A percentile compares a stretch with the other conserved stretches of the same genome.
Evolutionary conservation across 2,797 vertebrate genomes (phyloP).

Genomic region (Gymnocypris eckloni): DNA sequence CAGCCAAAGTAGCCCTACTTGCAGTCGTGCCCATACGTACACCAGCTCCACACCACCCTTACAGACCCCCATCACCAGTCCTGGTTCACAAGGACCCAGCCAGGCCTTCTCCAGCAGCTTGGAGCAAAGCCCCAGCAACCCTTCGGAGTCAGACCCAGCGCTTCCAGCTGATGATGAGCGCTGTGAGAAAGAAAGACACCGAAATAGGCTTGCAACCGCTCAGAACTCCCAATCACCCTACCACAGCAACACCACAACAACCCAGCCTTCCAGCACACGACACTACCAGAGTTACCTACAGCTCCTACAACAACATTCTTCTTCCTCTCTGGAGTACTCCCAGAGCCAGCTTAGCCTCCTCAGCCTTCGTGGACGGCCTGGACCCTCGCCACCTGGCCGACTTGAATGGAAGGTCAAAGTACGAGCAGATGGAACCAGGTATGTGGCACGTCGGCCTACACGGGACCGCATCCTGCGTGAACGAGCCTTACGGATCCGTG

Average conservation of each 20-base stretch:
- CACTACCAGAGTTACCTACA: slow-evolving; percentile 97
- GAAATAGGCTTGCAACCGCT: background rate
- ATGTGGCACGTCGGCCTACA: slow-evolving; percentile 91
- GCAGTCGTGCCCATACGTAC: slow-evolving; percentile 63
- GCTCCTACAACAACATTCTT: slow-evolving; percentile 92
- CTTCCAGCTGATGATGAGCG: slow-evolving; percentile 81
- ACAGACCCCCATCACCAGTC: slow-evolving; percentile 66
- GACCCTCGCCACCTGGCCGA: slow-evolving; percentile 79
- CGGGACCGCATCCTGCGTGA: slow-evolving; percentile 93
- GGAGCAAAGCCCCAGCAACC: slow-evolving; percentile 78
- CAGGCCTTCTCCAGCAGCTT: slow-evolving; percentile 73
- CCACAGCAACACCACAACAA: slow-evolving; percentile 83
- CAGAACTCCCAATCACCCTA: slow-evolving; percentile 79
- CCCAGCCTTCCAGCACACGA: slow-evolving; percentile 82
- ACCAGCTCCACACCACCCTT: slow-evolving; percentile 61
- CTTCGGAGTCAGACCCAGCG: slow-evolving; percentile 79
- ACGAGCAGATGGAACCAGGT: slow-evolving; percentile 90
- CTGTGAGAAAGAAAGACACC: slow-evolving; percentile 78
- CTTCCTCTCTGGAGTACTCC: slow-evolving; percentile 91
- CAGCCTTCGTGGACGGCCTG: slow-evolving; percentile 81
- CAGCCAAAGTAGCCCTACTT: slow-evolving; percentile 65
- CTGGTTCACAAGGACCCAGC: slow-evolving; percentile 61
- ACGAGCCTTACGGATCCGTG: slow-evolving; percentile 92
- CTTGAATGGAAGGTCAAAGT: slow-evolving; percentile 98
- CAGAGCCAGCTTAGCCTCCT: slow-evolving; percentile 95